Base-by-base conservation (phyloP, 2,888 invertebrate species). In the Dryomyza anilis region DNA sequence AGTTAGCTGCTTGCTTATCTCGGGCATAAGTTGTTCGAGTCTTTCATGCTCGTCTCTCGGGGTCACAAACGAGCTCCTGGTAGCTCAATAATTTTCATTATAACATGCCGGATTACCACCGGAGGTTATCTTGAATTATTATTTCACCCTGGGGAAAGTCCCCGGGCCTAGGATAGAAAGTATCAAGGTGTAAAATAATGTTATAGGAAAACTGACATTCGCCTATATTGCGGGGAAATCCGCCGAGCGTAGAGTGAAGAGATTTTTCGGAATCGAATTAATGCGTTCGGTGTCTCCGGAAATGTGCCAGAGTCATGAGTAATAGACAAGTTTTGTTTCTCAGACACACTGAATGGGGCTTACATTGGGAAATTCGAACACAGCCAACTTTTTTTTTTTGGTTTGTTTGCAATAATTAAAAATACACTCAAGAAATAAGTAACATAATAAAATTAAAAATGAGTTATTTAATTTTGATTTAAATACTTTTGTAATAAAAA, bases 121-220 rank as follows among this genome's bases (percentile, higher is more conserved):
- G n/a, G n/a, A n/a, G n/a, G n/a, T n/a, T n/a, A 50, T 52, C 30
- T 53, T 30, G 43, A 25, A 14, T 29, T n/a, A 23, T 23, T 16
- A 30, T 29, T 29, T 60, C 46, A 76, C 82, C 82, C 82, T 83
- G 82, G 82, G 82, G 75, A 83, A 83, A 83, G 82, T 83, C 82
- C 81, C 82, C 81, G 82, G 82, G 82, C 78, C 80, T 75, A 80
- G 71, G 81, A 77, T 80, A 82, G 82, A 82, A 82, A 83, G 82
- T 83, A 78, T 78, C 78, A 76, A 78, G 81, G 81, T 70, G 81
- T 79, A 68, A 78, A 74, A 74, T n/a, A 66, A 65, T 33, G 50
- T 50, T 7, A 12, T 46, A 16, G 21, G 5, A 4, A 4, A 4
- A 10, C 25, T 10, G 30, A 43, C n/a, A 45, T 62, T 73, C 76